These are phyloP conservation scores for Merops nubicus DNA, from an alignment of 2,113 vertebrate genomes.

Conservation along the genomic window DNA sequence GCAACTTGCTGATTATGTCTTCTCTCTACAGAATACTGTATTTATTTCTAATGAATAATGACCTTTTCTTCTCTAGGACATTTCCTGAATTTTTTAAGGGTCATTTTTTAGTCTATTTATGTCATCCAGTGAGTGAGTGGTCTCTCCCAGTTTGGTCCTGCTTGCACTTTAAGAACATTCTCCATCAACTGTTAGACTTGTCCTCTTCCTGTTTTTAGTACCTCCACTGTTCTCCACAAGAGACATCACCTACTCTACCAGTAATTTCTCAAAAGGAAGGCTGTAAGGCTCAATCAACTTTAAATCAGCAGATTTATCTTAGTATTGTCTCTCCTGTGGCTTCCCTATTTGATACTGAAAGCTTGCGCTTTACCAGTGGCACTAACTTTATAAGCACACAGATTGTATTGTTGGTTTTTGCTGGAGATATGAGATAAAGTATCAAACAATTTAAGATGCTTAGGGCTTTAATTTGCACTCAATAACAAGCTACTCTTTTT, in stretches of 20 bases:
- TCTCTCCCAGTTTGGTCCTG: neutral
- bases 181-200: neutral
- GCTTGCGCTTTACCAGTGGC: neutral
- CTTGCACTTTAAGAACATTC: neutral
- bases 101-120: neutral
- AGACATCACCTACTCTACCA: neutral
- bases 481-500: neutral
- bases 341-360: neutral
- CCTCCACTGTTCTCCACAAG: neutral
- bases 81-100: neutral
- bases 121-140: neutral
- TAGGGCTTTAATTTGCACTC: neutral
- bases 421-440: neutral
- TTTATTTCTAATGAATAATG: neutral
- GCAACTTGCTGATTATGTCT: neutral
- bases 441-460: neutral
- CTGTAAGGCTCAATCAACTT: neutral
- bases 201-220: neutral
- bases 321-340: neutral
- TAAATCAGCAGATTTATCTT: neutral
- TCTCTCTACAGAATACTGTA: fast-evolving
- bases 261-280: neutral
- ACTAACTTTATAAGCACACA: neutral
- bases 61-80: neutral
- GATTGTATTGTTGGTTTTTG: neutral